Evolutionary conservation across 2,888 invertebrate genomes (phyloP), one percentile per base, ranked within the genome.

Genomic region (Pyrocoelia pectoralis): DNA sequence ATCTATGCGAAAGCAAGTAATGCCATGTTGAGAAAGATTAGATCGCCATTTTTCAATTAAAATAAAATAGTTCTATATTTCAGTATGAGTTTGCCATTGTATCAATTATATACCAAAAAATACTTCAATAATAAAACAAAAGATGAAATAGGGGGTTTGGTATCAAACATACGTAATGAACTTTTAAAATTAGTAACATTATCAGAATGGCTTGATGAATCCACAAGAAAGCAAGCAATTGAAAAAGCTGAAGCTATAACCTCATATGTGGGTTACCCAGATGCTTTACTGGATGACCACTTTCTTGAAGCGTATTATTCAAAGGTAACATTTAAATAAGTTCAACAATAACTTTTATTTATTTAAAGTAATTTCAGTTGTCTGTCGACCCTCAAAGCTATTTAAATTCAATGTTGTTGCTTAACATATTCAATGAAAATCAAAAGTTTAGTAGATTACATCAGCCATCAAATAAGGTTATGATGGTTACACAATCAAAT

Each of bases 51-150:
- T n/a, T n/a, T n/a, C n/a, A n/a, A n/a, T n/a, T n/a, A n/a, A 33
- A 8, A n/a, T 8, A 4, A 33, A 24, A 24, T 33, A n/a, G 3
- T 2, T 33, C 2, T 14, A 8, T 46, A 3, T 46, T 46, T 46
- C 15, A 46, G 46, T 46, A 1, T 46, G 17, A 14, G 10, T 18
- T 46, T 46, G 8, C 15, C 18, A 17, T 17, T 46, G 6, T 17
- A 46, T 18, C 15, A 95, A 3, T 84, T 95, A 4, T 96, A 95
- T 80, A 94, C 95, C 1, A 86, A 91, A 56, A 91, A 92, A 76
- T 92, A 93, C 79, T 96, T 96, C 83, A 89, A 94, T 70, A 90
- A 94, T 76, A 88, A 91, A 55, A 92, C 95, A 0, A 93, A 94
- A 79, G 86, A 88, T 48, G 90, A 89, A 70, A 95, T 95, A 0